Evolutionary conservation across 2,797 vertebrate species (phyloP).

Genomic region (Tinamus major): DNA sequence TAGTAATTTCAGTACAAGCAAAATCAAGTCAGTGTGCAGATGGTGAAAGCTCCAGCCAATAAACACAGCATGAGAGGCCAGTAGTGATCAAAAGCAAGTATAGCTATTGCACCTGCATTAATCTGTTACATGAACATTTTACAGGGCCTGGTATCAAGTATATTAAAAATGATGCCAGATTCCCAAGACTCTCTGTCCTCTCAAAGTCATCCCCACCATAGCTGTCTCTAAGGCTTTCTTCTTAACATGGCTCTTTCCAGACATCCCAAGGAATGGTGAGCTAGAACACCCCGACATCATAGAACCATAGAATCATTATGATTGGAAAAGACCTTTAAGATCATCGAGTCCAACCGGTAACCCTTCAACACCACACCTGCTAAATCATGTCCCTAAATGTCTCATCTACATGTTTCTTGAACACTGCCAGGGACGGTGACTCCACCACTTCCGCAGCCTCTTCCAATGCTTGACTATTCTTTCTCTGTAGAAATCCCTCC

Average conservation of each 20-base stretch:
- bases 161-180: conserved; percentile 44
- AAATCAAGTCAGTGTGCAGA: neutral
- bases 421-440: no score
- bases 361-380: no score
- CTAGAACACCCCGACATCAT: neutral
- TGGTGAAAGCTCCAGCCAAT: neutral
- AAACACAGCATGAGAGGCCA: neutral
- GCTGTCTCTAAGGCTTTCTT: neutral
- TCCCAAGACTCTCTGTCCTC: conserved; percentile 39
- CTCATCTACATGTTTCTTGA: no score
- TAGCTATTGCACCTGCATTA: neutral
- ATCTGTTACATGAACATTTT: conserved; percentile 26
- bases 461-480: no score
- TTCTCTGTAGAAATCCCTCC: no score
- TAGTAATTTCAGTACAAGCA: neutral
- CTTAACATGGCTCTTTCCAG: neutral
- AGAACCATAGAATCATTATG: no score
- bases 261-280: fast-evolving
- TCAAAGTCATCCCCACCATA: neutral
- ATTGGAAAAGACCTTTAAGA: no score
- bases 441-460: no score
- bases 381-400: no score
- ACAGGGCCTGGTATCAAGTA: conserved; percentile 24
- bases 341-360: no score
- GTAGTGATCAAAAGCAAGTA: neutral